Conservation (phyloP, 2,113 vertebrate genomes). For the Semnornis frantzii region DNA sequence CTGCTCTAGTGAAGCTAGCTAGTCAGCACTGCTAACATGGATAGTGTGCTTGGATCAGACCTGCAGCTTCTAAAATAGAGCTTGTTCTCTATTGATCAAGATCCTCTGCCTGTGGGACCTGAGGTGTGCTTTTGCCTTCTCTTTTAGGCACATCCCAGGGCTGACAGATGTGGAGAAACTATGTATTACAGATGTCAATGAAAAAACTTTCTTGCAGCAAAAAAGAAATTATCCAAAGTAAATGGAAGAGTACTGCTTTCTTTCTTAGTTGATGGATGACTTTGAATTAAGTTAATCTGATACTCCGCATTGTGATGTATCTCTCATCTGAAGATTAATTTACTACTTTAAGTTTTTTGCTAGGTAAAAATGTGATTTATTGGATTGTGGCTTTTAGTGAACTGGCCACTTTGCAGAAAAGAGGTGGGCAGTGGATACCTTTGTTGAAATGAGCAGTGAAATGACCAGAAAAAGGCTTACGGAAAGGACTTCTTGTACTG, state of each 20-base stretch:
- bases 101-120: no score
- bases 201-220: background rate
- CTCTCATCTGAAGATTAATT: background rate
- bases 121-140: background rate
- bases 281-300: background rate
- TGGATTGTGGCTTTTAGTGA: background rate
- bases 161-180: background rate
- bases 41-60: background rate
- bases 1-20: background rate
- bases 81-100: background rate
- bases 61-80: background rate
- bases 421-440: background rate
- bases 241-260: background rate
- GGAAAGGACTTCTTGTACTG: background rate
- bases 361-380: background rate
- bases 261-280: slow-evolving; percentile 12
- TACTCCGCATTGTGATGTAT: background rate
- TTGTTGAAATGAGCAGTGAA: background rate
- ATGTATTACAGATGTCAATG: background rate
- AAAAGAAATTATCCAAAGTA: background rate
- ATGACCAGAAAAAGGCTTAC: background rate
- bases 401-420: background rate
- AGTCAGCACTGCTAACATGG: background rate
- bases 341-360: slow-evolving; percentile 10
- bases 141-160: background rate